Evolutionary conservation across 2,797 vertebrate genomes (phyloP), one percentile per base, ranked within the genome.

Genomic region (Odontamblyopus lacepedii): DNA sequence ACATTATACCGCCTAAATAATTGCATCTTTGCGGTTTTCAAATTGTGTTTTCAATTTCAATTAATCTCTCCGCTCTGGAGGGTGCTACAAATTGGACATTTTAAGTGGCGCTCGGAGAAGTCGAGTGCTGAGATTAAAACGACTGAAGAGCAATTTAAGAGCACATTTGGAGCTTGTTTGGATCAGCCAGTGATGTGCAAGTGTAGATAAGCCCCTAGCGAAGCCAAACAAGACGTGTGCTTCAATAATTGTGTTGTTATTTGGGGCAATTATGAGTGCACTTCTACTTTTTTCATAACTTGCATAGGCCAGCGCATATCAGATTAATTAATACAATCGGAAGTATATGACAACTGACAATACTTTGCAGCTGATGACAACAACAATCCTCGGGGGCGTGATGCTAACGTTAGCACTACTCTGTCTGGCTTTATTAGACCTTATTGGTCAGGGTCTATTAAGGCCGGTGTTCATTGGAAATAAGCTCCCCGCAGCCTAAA

Each of bases 101-200:
- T 60, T 64, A 56, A 70, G 57, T 62, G 78, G 70, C 67, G 38
- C 61, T 76, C 44, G 60, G 61, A 71, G 70, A 77, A 44, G 38
- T 64, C 41, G 63, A 60, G 67, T 35, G 59, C 77, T 71, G 71
- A 81, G 72, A 83, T 84, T 82, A 76, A 76, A 85, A 83, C 64
- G 59, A 69, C 81, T 81, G 67, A 78, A 53, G 18, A 67, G 69
- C 57, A 51, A 61, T 60, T 1, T 18, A 80, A 68, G 69, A 65
- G 50, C 63, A 70, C 60, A 0, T 84, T 82, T 74, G 73, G 74
- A 61, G 38, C 9, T 48, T 35, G 65, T 61, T 26, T n/a, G 63
- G 19, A 35, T 63, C 35, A 35, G 38, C 30, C 30, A 41, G n/a
- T 61, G 59, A 61, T 61, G 59, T 60, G 8, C 29, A 13, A 60